Conservation (phyloP, 2,113 vertebrate species). For the Pagrus major region DNA sequence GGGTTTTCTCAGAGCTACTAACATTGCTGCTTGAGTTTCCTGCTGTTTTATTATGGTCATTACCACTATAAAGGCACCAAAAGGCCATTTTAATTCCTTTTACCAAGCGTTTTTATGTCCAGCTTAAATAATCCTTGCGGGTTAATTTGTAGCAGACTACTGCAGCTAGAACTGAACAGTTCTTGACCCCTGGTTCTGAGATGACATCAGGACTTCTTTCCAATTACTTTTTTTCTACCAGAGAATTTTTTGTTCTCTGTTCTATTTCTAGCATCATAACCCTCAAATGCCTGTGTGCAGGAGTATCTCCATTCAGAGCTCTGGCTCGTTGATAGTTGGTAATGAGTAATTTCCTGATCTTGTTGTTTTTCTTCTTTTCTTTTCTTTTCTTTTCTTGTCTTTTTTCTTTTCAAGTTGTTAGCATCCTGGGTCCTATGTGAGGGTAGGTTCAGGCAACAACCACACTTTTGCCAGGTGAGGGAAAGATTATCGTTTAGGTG, state of each 20-base stretch:
- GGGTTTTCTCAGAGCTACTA: too few relatives aligned
- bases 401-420: too few relatives aligned
- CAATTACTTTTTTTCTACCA: not conserved
- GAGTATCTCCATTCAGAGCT: too few relatives aligned
- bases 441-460: not conserved
- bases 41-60: not conserved
- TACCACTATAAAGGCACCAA: not conserved
- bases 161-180: not conserved
- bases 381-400: not conserved
- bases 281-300: not conserved
- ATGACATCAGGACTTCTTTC: not conserved
- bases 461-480: not conserved
- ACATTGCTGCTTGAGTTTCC: not conserved
- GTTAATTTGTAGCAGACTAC: not conserved
- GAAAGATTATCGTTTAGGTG: not conserved
- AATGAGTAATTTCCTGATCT: not conserved
- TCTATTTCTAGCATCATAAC: not conserved
- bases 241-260: not conserved
- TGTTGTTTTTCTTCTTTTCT: not conserved
- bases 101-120: not conserved
- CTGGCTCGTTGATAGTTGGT: too few relatives aligned
- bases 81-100: not conserved
- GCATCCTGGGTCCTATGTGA: too few relatives aligned
- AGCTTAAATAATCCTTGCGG: not conserved
- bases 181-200: not conserved